phyloP scores from a whole-genome alignment of 2,797 vertebrate genomes.

The Cetoscarus ocellatus region DNA sequence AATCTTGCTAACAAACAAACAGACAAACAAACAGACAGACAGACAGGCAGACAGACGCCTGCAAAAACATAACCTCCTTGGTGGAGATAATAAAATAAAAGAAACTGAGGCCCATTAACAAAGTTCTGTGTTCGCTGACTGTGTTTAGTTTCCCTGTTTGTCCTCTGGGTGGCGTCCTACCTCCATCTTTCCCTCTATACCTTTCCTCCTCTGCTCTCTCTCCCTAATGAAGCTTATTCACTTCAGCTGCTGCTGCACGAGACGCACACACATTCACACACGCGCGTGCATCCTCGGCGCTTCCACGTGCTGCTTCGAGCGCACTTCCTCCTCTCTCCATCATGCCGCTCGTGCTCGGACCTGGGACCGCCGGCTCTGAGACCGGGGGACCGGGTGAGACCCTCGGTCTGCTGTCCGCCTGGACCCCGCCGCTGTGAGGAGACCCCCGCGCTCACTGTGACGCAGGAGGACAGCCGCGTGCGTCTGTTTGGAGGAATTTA shows the following conservation, averaged over 20 bases:
- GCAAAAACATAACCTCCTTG: too few species aligned
- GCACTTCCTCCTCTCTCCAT: neutral
- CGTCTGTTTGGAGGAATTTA: slow-evolving; percentile 11
- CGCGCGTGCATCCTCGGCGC: neutral
- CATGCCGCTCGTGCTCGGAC: neutral
- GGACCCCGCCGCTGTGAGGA: slow-evolving; percentile 22
- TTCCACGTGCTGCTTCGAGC: neutral
- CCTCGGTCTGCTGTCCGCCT: slow-evolving; percentile 3
- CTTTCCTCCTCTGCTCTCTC: neutral
- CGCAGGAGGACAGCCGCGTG: slow-evolving; percentile 36
- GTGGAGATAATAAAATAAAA: too few species aligned
- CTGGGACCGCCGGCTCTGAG: neutral
- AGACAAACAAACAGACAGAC: too few species aligned
- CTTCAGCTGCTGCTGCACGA: slow-evolving; percentile 21
- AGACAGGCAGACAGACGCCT: too few species aligned
- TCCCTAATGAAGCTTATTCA: slow-evolving; percentile 26
- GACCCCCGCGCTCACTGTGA: slow-evolving; percentile 38
- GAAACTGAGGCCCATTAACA: too few species aligned
- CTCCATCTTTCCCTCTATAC: neutral
- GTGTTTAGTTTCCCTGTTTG: neutral
- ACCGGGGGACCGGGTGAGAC: slow-evolving; percentile 10
- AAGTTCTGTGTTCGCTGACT: too few species aligned
- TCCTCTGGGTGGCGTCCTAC: slow-evolving; percentile 37
- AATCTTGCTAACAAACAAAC: too few species aligned
- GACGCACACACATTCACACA: neutral